Evolutionary conservation across 2,113 vertebrate genomes (phyloP).

Genomic region (Dolichotis patagonum): DNA sequence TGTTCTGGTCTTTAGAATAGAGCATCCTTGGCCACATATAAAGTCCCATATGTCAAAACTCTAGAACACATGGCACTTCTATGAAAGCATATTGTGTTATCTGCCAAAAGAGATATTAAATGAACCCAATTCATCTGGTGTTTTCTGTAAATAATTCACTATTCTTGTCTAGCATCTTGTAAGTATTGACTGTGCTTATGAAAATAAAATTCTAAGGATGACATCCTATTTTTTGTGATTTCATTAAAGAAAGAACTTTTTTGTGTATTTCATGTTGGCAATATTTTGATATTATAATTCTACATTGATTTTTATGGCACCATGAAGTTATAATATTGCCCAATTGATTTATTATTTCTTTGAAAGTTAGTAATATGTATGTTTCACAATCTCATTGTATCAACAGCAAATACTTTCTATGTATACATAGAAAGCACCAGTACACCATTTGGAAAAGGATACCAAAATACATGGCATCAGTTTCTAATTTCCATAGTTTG

Average conservation of each 20-base stretch:
- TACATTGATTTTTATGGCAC: constrained; percentile 22
- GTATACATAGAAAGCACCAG: not conserved
- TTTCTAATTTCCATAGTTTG: not conserved
- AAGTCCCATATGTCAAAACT: constrained; percentile 51
- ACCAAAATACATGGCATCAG: not conserved
- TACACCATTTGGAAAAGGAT: not conserved
- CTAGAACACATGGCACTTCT: constrained; percentile 52
- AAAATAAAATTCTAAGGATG: constrained; percentile 64
- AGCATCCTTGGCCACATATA: not conserved
- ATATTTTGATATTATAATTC: constrained; percentile 50
- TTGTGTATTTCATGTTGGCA: constrained; percentile 2
- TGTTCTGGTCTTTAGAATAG: not conserved
- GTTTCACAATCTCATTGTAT: not conserved
- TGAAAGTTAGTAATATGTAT: not conserved
- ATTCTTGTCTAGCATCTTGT: constrained; percentile 51
- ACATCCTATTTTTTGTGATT: constrained; percentile 37
- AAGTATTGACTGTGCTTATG: constrained; percentile 39
- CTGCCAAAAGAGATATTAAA: constrained; percentile 68
- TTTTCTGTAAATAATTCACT: constrained; percentile 73
- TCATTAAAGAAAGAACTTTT: constrained; percentile 49
- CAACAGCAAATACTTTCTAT: not conserved
- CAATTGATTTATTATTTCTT: constrained; percentile 22
- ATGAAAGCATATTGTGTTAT: constrained; percentile 2
- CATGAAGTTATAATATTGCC: not conserved
- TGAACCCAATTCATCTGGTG: constrained; percentile 69